Conservation (phyloP, 1,140 invertebrate species). For the Brachionus plicatilis region DNA sequence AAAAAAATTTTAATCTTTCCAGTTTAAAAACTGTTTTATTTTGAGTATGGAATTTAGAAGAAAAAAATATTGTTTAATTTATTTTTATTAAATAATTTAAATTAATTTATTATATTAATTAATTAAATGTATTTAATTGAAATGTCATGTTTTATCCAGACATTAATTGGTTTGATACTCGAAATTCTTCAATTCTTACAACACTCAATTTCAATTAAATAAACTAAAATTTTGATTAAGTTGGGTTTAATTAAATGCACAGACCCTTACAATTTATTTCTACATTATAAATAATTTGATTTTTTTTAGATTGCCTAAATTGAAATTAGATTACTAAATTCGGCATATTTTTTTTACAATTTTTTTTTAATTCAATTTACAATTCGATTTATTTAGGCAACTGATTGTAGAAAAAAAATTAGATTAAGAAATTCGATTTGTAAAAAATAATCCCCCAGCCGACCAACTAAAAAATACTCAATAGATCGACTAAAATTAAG, state of each 20-base stretch:
- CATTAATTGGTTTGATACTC: background rate
- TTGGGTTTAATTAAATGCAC: background rate
- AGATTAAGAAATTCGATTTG: constrained; percentile 27
- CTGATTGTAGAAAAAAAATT: constrained; percentile 26
- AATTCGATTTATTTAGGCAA: constrained; percentile 36
- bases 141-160: background rate
- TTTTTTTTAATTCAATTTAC: constrained; percentile 16
- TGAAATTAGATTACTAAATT: background rate
- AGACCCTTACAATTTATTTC: background rate
- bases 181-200: constrained; percentile 3
- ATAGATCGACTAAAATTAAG: constrained; percentile 8
- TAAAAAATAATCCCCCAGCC: background rate
- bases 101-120: background rate
- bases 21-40: too few relatives aligned
- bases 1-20: too few relatives aligned
- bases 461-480: background rate
- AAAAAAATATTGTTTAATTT: background rate
- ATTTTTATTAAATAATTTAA: constrained; percentile 30
- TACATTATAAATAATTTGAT: constrained; percentile 7
- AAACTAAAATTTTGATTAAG: background rate
- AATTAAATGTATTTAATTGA: constrained; percentile 19
- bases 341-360: background rate
- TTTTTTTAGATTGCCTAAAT: background rate
- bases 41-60: too few relatives aligned
- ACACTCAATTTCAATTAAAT: constrained; percentile 14